A percentile compares a stretch with the other conserved stretches of the same genome.
Conservation (phyloP, 2,888 invertebrate species). For the Diaprepes abbreviatus region DNA sequence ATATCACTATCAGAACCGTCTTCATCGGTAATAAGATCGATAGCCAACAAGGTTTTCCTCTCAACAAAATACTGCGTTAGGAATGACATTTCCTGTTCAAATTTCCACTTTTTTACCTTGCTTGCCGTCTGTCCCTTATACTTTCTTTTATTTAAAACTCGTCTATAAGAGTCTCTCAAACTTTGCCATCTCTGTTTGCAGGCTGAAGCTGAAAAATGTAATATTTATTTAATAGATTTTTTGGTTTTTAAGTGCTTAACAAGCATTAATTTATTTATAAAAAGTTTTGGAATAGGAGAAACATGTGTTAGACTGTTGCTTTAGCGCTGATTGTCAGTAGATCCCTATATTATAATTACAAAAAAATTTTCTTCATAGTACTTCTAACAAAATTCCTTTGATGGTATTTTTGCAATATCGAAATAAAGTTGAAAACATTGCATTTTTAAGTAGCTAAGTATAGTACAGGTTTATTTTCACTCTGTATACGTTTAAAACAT, state of each 20-base stretch:
- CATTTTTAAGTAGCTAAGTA: no score
- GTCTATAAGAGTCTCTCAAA: constrained; percentile 28
- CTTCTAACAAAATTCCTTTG: neutral
- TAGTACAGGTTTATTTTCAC: constrained; percentile 10
- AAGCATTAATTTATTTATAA: constrained; percentile 52
- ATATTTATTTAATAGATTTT: neutral
- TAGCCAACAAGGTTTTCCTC: constrained; percentile 26
- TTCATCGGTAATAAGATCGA: no score
- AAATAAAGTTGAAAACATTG: no score
- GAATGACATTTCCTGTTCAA: constrained; percentile 44
- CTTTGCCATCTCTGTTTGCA: constrained; percentile 37
- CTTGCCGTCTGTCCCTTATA: constrained; percentile 28
- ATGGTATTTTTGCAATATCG: no score
- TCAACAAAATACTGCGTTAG: constrained; percentile 26
- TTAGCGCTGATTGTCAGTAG: constrained; percentile 16
- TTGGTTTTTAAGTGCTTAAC: constrained; percentile 54
- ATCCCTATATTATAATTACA: constrained; percentile 4
- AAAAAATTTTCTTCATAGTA: constrained; percentile 11
- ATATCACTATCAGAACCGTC: no score
- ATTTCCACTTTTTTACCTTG: constrained; percentile 38
- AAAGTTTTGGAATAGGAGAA: constrained; percentile 28
- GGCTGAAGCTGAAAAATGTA: constrained; percentile 25
- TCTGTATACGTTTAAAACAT: neutral
- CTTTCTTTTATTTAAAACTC: constrained; percentile 37
- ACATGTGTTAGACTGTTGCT: constrained; percentile 14